A percentile compares a stretch with the other conserved stretches of the same genome.
These are phyloP conservation scores for Girardinichthys multiradiatus DNA, from an alignment of 2,113 vertebrate species.

Conservation along the genomic window DNA sequence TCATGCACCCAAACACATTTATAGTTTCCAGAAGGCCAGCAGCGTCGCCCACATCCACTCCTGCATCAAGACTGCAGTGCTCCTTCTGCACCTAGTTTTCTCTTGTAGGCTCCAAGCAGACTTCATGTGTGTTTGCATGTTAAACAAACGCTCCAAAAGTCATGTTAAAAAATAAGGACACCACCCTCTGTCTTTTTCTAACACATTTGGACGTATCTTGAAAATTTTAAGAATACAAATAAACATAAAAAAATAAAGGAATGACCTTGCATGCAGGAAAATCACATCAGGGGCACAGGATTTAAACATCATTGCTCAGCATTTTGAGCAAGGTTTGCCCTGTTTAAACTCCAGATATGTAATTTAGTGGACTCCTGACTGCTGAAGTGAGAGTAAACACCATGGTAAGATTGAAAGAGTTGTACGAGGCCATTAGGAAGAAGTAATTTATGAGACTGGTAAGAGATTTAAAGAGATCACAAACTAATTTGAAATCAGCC, in stretches of 20 bases:
- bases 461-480: neutral
- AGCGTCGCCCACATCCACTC: constrained; percentile 14
- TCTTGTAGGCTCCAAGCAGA: constrained; percentile 18
- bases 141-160: neutral
- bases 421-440: neutral
- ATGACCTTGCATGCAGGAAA: too few species aligned
- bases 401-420: too few species aligned
- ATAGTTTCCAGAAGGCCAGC: constrained; percentile 29
- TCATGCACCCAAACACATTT: constrained; percentile 17
- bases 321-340: too few species aligned
- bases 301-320: too few species aligned
- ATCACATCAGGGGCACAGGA: too few species aligned
- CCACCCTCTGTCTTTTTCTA: too few species aligned
- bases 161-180: neutral
- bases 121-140: constrained; percentile 12
- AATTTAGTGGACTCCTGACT: too few species aligned
- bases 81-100: constrained; percentile 43
- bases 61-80: constrained; percentile 29
- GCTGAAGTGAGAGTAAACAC: too few species aligned
- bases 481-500: neutral
- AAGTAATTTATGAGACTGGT: neutral
- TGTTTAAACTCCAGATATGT: too few species aligned
- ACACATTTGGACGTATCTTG: too few species aligned
- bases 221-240: too few species aligned
- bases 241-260: too few species aligned